phyloP scores from a whole-genome alignment of 2,797 vertebrate species.

The Characodon lateralis region DNA sequence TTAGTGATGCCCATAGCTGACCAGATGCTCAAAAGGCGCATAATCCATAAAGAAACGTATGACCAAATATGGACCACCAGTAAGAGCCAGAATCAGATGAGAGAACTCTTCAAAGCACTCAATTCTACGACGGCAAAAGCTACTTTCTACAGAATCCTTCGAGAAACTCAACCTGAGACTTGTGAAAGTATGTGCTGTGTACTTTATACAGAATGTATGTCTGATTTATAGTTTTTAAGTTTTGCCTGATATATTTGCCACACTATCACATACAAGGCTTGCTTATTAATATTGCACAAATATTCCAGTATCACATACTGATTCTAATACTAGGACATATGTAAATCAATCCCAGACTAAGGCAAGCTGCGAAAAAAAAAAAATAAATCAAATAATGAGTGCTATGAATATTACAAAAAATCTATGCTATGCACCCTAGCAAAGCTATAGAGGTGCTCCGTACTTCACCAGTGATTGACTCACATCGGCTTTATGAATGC shows the following conservation, averaged over 20 bases:
- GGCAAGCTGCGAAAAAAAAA: too few relatives aligned
- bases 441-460: too few relatives aligned
- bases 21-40: background rate
- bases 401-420: too few relatives aligned
- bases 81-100: constrained; percentile 44
- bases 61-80: background rate
- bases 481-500: too few relatives aligned
- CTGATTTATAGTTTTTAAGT: background rate
- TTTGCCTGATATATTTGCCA: background rate
- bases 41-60: constrained; percentile 35
- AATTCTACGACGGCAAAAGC: constrained; percentile 18
- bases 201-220: background rate
- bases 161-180: background rate
- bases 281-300: too few relatives aligned
- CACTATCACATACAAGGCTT: background rate
- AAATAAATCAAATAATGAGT: too few relatives aligned
- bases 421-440: too few relatives aligned
- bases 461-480: too few relatives aligned
- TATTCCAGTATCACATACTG: too few relatives aligned
- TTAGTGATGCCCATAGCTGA: constrained; percentile 40
- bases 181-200: constrained; percentile 17
- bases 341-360: too few relatives aligned
- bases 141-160: constrained; percentile 28
- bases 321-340: too few relatives aligned
- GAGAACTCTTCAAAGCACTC: constrained; percentile 21